Evolutionary conservation across 2,113 vertebrate species (phyloP).

Genomic region (Ascaphus truei): DNA sequence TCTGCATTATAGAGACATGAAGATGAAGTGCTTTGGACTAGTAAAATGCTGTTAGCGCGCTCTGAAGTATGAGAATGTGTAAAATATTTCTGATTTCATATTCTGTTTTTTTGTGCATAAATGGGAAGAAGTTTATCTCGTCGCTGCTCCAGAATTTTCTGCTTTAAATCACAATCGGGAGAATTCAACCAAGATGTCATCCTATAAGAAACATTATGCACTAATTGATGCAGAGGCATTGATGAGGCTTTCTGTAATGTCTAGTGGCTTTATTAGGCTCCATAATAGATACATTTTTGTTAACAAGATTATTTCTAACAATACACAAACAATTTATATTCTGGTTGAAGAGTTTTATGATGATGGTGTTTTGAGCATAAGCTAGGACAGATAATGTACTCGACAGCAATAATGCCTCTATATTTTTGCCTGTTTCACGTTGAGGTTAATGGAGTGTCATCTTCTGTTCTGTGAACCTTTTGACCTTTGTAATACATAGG

Average conservation of each 20-base stretch:
- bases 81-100: slow-evolving; percentile 97
- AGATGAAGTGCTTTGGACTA: slow-evolving; percentile 97
- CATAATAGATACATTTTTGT: neutral
- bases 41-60: slow-evolving; percentile 97
- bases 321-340: neutral
- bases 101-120: slow-evolving; percentile 76
- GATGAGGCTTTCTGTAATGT: neutral
- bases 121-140: slow-evolving; percentile 62
- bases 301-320: neutral
- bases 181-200: slow-evolving; percentile 3
- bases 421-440: neutral
- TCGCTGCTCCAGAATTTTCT: slow-evolving; percentile 41
- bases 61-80: slow-evolving; percentile 98
- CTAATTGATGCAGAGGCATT: slow-evolving; percentile 11
- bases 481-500: neutral
- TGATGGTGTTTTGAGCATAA: neutral
- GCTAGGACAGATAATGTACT: neutral
- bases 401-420: neutral
- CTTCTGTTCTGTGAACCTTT: neutral
- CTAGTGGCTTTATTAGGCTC: neutral
- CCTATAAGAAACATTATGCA: neutral
- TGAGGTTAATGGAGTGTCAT: neutral
- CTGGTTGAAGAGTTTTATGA: neutral
- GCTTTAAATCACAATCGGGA: slow-evolving; percentile 39
- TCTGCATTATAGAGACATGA: slow-evolving; percentile 94